Base-by-base conservation (phyloP, 2,888 invertebrate species). In the Lasiommata megera region DNA sequence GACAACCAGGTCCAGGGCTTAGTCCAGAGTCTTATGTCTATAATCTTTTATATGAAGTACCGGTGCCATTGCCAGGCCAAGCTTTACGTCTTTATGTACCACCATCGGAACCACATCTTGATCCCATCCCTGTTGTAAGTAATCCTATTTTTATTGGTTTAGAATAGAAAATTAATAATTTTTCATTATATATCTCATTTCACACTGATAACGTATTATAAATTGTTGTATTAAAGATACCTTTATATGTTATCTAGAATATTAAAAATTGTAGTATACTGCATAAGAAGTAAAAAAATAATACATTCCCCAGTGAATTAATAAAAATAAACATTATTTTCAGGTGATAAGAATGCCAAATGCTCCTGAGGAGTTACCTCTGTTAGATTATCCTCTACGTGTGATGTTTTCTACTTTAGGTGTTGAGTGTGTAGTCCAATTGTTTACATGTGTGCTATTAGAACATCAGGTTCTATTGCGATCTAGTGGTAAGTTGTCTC, bases 391-490 rank as follows among this genome's bases (percentile, higher is more conserved):
- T 83, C 94, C 98, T 0, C 83, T 99, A 60, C 93, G 96, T 72
- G 93, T 96, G 64, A 93, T 99, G 81, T 98, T 99, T 77, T 92
- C 94, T 51, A 94, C 96, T 81, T 92, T 99, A 60, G 97, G 98
- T 18, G 95, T 98, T 3, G 98, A 99, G 74, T 96, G 96, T 79
- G 95, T 98, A 53, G 93, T 99, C 63, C 96, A 97, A 77, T 92
- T 99, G 47, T 97, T 98, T 80, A 97, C 98, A 38, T 98, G 99
- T 88, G 95, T 99, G 50, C 91, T 99, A 23, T 91, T 99, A 29
- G 99, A 99, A 90, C 98, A 99, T 85, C 99, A 99, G 92, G 96
- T 99, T 62, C 92, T 99, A 40, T 92, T 99, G 18, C 95, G 97
- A 77, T 99, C 99, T 62, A 94, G 94, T 86, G 97, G 97, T 97